These are phyloP conservation scores for Cebidichthys violaceus DNA, from an alignment of 2,113 vertebrate genomes.

Conservation along the genomic window DNA sequence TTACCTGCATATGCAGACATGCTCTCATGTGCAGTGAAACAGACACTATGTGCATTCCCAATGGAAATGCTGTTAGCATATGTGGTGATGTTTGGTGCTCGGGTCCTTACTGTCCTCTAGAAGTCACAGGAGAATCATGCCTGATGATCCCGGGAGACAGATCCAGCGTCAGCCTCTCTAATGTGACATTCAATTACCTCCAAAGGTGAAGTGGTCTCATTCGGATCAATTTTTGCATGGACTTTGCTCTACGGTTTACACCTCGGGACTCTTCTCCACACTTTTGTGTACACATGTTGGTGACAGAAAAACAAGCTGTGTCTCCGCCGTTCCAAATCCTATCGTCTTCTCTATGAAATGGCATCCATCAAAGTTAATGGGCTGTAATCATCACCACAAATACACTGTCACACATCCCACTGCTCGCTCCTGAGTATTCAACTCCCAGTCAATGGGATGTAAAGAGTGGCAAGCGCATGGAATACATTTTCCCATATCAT, in stretches of 20 bases:
- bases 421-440: conserved; percentile 73
- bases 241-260: conserved; percentile 20
- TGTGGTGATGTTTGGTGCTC: conserved; percentile 17
- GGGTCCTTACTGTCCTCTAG: conserved; percentile 33
- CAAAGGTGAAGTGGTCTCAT: conserved; percentile 59
- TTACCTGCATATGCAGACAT: conserved; percentile 32
- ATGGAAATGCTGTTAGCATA: conserved; percentile 12
- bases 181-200: conserved; percentile 69
- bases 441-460: conserved; percentile 77
- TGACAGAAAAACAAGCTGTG: conserved; percentile 61
- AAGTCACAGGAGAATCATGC: conserved; percentile 31
- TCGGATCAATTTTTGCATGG: conserved; percentile 50
- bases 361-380: conserved; percentile 83
- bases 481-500: conserved; percentile 73
- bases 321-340: conserved; percentile 46
- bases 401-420: conserved; percentile 71
- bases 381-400: conserved; percentile 79
- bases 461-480: conserved; percentile 70
- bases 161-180: conserved; percentile 23
- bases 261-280: background rate
- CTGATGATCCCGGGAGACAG: conserved; percentile 8
- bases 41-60: conserved; percentile 40
- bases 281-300: conserved; percentile 49
- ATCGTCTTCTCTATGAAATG: conserved; percentile 64
- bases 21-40: conserved; percentile 17